A percentile compares a stretch with the other conserved stretches of the same genome.
Conservation (phyloP, 2,888 invertebrate genomes). For the Desoria tigrina region DNA sequence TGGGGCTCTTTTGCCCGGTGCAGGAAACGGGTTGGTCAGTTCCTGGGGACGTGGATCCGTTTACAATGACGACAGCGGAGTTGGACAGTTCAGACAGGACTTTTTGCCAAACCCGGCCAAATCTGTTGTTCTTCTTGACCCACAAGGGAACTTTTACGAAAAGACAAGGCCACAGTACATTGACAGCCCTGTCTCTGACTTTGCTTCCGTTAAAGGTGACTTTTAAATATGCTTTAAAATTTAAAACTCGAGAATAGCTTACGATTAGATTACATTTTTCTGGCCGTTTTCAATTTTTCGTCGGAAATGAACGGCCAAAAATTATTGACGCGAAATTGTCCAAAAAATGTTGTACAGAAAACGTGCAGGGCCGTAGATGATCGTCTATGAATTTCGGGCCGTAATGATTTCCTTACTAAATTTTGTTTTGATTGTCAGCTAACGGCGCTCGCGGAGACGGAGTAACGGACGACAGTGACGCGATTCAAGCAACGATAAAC, state of each 20-base stretch:
- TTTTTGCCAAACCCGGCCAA: slow-evolving; percentile 37
- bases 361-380: no score
- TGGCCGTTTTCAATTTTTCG: no score
- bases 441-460: slow-evolving; percentile 47
- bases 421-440: slow-evolving; percentile 27
- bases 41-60: slow-evolving; percentile 47
- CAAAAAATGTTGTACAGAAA: no score
- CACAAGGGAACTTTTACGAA: slow-evolving; percentile 42
- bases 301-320: no score
- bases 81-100: slow-evolving; percentile 16
- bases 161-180: slow-evolving; percentile 48
- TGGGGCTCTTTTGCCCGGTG: slow-evolving; percentile 3
- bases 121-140: slow-evolving; percentile 35
- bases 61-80: slow-evolving; percentile 42
- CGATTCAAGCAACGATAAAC: slow-evolving; percentile 47
- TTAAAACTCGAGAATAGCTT: no score
- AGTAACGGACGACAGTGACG: slow-evolving; percentile 45
- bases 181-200: slow-evolving; percentile 26
- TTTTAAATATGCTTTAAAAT: no score
- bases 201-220: slow-evolving; percentile 43
- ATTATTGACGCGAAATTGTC: no score
- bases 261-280: no score
- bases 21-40: slow-evolving; percentile 35
- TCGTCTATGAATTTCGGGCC: slow-evolving; percentile 1
- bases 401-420: background rate